Conservation (phyloP, 1,140 invertebrate species). For the Coptotermes formosanus region DNA sequence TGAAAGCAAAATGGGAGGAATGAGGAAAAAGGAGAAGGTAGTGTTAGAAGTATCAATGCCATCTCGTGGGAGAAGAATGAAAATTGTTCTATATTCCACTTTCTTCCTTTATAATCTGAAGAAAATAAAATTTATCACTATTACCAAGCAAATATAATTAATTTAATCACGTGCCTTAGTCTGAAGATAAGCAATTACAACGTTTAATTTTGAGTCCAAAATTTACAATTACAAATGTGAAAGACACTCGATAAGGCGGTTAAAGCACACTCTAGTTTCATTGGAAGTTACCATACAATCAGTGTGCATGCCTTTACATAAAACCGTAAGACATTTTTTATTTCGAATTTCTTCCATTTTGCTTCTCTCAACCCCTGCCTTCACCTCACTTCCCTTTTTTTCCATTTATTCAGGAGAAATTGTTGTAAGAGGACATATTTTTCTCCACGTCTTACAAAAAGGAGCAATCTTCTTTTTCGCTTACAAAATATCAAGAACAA, state of each 20-base stretch:
- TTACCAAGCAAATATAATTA: too few species aligned
- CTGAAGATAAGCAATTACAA: too few species aligned
- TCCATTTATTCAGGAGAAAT: neutral
- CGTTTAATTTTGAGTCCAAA: too few species aligned
- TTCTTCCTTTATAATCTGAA: neutral
- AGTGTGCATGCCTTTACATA: constrained; percentile 4
- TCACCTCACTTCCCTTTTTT: neutral
- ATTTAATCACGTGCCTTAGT: too few species aligned
- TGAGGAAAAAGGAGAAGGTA: neutral
- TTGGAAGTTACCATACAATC: constrained; percentile 3
- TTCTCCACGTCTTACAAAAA: neutral
- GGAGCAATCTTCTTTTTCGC: constrained; percentile 14
- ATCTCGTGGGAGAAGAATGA: neutral
- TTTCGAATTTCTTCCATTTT: constrained; percentile 17
- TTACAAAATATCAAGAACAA: constrained; percentile 2
- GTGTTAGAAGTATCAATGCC: constrained; percentile 24
- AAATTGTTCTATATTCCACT: neutral
- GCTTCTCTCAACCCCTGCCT: neutral
- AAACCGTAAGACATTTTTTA: constrained; percentile 19
- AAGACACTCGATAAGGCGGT: too few species aligned
- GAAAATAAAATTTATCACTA: neutral
- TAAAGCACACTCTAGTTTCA: neutral
- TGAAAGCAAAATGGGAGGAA: constrained; percentile 28
- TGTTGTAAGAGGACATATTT: constrained; percentile 2
- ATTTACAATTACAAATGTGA: too few species aligned